Percentiles rank a stretch among this genome's conserved stretches.
These are phyloP conservation scores for Dorcus parallelipipedus DNA, from an alignment of 2,888 invertebrate species.

Conservation along the genomic window DNA sequence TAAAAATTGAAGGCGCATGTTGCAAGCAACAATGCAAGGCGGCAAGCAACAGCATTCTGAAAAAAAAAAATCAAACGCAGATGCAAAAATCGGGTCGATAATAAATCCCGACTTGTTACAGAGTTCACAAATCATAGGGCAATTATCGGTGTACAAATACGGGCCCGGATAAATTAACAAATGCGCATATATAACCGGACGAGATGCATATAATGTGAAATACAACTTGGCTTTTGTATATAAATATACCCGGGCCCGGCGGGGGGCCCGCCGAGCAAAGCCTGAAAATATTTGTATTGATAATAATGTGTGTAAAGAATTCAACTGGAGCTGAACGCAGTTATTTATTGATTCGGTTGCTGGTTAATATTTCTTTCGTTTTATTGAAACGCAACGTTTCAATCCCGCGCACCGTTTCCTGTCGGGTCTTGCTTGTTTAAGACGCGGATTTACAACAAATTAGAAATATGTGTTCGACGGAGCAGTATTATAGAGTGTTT, in stretches of 20 bases:
- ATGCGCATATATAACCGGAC: constrained; percentile 29
- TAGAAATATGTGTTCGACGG: too few relatives aligned
- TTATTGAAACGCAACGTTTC: constrained; percentile 8
- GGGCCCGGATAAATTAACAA: constrained; percentile 40
- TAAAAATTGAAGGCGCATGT: not conserved
- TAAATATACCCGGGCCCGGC: constrained; percentile 29
- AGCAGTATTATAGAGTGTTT: too few relatives aligned
- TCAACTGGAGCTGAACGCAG: constrained; percentile 17
- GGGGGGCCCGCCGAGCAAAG: constrained; percentile 27
- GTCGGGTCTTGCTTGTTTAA: too few relatives aligned
- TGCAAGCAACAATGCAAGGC: too few relatives aligned
- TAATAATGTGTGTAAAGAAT: constrained; percentile 21
- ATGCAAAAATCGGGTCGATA: constrained; percentile 1
- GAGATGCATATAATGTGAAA: constrained; percentile 32
- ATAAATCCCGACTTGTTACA: constrained; percentile 20
- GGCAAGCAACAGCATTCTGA: too few relatives aligned
- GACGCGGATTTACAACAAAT: too few relatives aligned
- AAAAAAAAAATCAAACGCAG: too few relatives aligned
- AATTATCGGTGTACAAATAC: constrained; percentile 43
- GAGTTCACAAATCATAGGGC: constrained; percentile 43
- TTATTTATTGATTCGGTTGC: constrained; percentile 17
- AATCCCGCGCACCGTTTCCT: not conserved
- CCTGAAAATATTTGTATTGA: constrained; percentile 31
- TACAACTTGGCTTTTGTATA: constrained; percentile 35
- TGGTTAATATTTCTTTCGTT: constrained; percentile 15